Percentiles rank a stretch among this genome's conserved stretches.
phyloP scores from a whole-genome alignment of 2,797 vertebrate genomes.

The Malacoraja senta region DNA sequence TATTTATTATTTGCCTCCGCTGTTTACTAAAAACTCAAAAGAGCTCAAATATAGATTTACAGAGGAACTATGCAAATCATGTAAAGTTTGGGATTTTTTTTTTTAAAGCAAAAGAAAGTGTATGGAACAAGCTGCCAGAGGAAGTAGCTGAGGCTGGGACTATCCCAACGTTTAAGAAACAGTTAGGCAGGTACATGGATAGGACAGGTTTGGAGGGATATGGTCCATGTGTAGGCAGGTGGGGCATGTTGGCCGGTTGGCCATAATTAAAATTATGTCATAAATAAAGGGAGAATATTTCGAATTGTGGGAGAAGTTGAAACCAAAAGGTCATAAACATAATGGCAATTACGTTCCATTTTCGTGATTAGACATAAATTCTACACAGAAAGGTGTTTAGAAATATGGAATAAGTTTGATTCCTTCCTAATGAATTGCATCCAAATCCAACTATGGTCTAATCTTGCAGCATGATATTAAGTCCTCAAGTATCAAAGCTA shows the following conservation, averaged over 20 bases:
- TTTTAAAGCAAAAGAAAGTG: neutral
- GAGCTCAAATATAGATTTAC: neutral
- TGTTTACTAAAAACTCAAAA: neutral
- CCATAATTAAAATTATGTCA: too few species aligned
- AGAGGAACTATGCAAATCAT: neutral
- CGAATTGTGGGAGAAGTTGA: neutral
- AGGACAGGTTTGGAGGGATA: too few species aligned
- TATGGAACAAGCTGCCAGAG: too few species aligned
- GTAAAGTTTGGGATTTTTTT: neutral
- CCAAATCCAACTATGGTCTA: neutral
- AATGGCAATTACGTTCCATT: too few species aligned
- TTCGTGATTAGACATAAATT: too few species aligned
- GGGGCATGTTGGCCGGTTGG: too few species aligned
- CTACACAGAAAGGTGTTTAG: too few species aligned
- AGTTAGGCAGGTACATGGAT: too few species aligned
- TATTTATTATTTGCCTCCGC: neutral
- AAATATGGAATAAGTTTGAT: neutral
- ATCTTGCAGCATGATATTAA: neutral
- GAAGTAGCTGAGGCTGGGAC: too few species aligned
- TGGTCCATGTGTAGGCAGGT: too few species aligned
- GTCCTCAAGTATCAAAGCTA: neutral
- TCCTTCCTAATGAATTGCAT: neutral
- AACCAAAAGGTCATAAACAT: neutral
- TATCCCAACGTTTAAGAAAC: too few species aligned
- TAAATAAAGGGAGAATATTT: neutral